Conservation (phyloP, 2,113 vertebrate species). For the Glaucidium brasilianum region DNA sequence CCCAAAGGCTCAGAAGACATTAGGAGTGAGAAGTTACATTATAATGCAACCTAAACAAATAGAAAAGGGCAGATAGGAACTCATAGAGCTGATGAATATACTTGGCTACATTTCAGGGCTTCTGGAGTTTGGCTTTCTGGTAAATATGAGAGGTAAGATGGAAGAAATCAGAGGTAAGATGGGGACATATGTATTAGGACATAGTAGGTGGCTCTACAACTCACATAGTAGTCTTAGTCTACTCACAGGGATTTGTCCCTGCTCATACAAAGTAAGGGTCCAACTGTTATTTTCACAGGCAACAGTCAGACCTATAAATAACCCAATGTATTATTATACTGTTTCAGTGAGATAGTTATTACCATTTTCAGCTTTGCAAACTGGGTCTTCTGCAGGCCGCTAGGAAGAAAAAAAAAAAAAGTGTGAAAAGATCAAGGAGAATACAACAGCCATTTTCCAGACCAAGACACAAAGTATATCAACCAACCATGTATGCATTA, state of each 20-base stretch:
- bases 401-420: constrained; percentile 60
- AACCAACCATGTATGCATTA: neutral
- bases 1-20: neutral
- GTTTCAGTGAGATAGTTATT: constrained; percentile 28
- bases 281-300: neutral
- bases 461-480: neutral
- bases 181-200: neutral
- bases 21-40: neutral
- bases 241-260: neutral
- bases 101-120: neutral
- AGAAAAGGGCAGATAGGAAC: neutral
- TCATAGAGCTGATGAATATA: neutral
- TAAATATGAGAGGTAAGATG: neutral
- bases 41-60: neutral
- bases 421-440: neutral
- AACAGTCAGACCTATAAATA: neutral
- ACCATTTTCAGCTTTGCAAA: constrained; percentile 68
- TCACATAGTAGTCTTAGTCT: neutral
- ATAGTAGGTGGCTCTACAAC: neutral
- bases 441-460: neutral
- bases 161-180: neutral
- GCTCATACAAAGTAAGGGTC: neutral
- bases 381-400: constrained; percentile 72
- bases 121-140: neutral
- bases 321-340: neutral